Conservation (phyloP, 2,888 invertebrate genomes). For the Ctena decussata region DNA sequence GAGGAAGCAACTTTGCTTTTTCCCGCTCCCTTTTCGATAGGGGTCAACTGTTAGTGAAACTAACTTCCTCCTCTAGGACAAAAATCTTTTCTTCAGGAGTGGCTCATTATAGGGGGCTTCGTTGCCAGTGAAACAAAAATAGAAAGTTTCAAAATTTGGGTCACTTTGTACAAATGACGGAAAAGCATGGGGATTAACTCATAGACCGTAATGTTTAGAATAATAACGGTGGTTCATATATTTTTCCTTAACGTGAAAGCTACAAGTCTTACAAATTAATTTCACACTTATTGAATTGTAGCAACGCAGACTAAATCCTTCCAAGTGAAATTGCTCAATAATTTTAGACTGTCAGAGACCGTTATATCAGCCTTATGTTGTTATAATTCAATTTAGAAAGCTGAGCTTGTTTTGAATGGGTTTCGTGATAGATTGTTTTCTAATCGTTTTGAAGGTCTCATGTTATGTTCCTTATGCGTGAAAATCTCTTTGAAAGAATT, state of each 20-base stretch:
- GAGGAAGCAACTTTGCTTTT: no score
- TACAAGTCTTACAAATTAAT: background rate
- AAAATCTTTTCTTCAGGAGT: no score
- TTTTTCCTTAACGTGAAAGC: background rate
- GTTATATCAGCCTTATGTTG: background rate
- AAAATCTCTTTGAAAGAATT: background rate
- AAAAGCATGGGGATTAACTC: no score
- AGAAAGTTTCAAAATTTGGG: no score
- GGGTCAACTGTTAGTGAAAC: no score
- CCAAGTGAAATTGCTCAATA: background rate
- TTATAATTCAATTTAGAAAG: background rate
- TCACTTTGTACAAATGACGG: no score
- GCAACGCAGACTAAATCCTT: background rate
- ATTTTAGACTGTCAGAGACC: background rate
- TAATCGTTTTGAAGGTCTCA: background rate
- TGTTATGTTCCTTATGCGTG: background rate
- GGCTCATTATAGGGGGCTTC: no score
- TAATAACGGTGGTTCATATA: no score
- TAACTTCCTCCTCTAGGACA: no score
- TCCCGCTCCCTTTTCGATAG: no score
- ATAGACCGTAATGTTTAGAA: no score
- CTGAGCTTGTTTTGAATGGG: background rate
- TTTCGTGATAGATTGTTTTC: conserved; percentile 7
- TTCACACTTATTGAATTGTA: background rate
- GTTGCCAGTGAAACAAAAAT: no score